These are phyloP conservation scores for Glomeris marginata DNA, from an alignment of 2,888 invertebrate genomes.

Conservation along the genomic window DNA sequence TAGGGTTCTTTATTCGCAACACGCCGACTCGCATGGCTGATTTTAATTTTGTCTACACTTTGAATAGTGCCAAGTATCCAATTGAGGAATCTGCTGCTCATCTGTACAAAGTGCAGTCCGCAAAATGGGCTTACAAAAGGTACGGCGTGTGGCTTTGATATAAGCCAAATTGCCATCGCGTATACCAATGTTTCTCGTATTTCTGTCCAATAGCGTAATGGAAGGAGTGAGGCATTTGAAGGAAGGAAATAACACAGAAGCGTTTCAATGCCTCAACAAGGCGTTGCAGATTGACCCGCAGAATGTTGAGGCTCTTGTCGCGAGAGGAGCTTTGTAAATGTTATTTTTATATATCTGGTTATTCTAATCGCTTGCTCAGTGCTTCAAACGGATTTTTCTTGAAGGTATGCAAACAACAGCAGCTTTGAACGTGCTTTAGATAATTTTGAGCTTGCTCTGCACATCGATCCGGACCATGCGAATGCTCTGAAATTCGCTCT, in stretches of 20 bases:
- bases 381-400: not conserved
- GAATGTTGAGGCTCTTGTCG: conserved; percentile 83
- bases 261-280: conserved; percentile 84
- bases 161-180: no score
- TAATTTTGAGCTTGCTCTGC: conserved; percentile 11
- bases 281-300: conserved; percentile 80
- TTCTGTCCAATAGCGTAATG: conserved; percentile 52
- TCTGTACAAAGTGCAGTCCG: conserved; percentile 12
- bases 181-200: no score
- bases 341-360: conserved; percentile 1
- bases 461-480: conserved; percentile 11
- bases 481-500: conserved; percentile 13
- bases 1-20: no score
- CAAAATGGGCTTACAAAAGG: conserved; percentile 15
- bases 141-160: not conserved
- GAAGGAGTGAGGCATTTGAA: conserved; percentile 92
- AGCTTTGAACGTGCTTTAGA: conserved; percentile 12
- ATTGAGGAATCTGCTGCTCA: conserved; percentile 12
- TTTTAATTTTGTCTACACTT: not conserved
- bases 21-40: not conserved
- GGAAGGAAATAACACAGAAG: conserved; percentile 80
- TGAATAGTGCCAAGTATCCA: conserved; percentile 9
- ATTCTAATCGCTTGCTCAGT: not conserved
- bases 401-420: conserved; percentile 13
- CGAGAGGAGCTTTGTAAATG: conserved; percentile 65